phyloP scores from a whole-genome alignment of 2,888 invertebrate species.

The Tuta absoluta region DNA sequence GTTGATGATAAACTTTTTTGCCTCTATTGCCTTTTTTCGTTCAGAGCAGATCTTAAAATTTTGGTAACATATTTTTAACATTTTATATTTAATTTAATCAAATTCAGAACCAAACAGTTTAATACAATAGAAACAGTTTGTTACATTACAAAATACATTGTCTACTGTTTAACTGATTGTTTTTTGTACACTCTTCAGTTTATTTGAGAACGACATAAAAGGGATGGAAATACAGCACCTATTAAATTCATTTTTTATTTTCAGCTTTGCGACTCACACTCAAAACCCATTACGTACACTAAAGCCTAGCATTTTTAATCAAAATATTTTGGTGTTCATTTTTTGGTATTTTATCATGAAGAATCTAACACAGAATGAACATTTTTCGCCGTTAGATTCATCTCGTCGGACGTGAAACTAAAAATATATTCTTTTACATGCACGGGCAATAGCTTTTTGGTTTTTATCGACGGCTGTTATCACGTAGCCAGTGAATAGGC shows the following conservation, averaged over 20 bases:
- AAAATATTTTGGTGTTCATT: neutral
- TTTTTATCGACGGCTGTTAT: constrained; percentile 16
- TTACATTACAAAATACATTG: too few relatives aligned
- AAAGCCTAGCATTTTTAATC: neutral
- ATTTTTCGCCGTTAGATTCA: constrained; percentile 3
- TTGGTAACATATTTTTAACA: too few relatives aligned
- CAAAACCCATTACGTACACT: neutral
- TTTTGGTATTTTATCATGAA: neutral
- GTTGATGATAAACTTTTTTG: too few relatives aligned
- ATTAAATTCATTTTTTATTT: neutral
- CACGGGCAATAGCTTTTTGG: constrained; percentile 8
- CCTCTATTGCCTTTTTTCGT: too few relatives aligned
- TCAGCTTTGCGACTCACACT: neutral
- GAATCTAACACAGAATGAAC: neutral
- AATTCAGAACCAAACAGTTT: too few relatives aligned
- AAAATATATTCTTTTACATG: constrained; percentile 7
- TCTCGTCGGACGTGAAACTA: neutral
- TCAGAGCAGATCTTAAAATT: too few relatives aligned
- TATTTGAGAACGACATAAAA: too few relatives aligned
- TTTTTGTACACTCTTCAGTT: too few relatives aligned
- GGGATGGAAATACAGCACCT: neutral
- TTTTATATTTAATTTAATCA: too few relatives aligned
- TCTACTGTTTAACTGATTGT: too few relatives aligned
- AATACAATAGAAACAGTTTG: too few relatives aligned
- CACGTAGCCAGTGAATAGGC: constrained; percentile 7